Base-by-base conservation (phyloP, 2,113 vertebrate genomes). In the Mohoua ochrocephala region DNA sequence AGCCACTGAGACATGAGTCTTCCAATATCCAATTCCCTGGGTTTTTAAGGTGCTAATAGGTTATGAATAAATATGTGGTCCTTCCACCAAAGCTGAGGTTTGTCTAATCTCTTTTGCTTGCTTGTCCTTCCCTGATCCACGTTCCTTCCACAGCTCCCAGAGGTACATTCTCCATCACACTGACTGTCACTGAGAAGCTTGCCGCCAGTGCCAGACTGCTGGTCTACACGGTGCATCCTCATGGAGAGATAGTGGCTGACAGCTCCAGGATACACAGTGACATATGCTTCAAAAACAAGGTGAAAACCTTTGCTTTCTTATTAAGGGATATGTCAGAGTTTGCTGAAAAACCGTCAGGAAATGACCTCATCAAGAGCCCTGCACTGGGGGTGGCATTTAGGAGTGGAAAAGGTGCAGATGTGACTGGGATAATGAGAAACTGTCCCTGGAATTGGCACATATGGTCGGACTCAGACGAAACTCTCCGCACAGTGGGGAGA, bases 211-310 rank as follows among this genome's bases (percentile, higher is more conserved):
- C 98, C 49, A 93, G 96, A 44, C 7, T 99, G 41, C 69, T 99
- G n/a, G 89, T 97, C 10, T 99, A 99, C 39, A 96, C 97, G 0
- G 42, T 99, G 28, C 98, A 99, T 69, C 98, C 98, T 59, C 96
- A 59, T 28, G 96, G 98, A 60, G 98, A 97, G 17, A 94, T 99
- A 67, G 93, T 99, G 21, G 98, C 98, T 23, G 94, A 98, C 67
- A 98, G 94, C n/a, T 94, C 88, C 37, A 94, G 80, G 31, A 98
- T 99, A 83, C 19, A 31, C 16, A 96, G 96, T 0, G 93, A 99
- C 35, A 97, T 98, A 49, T 99, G 99, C 92, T 99, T 99, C 90
- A 95, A 68, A 78, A 98, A 99, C 92, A 98, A 99, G 98, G 99
- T 99, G 74, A 95, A 73, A 87, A 53, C 7, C 2, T 80, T 61